A percentile compares a stretch with the other conserved stretches of the same genome.
These are phyloP conservation scores for Gallinago undulata DNA, from an alignment of 2,113 vertebrate genomes.

Conservation along the genomic window DNA sequence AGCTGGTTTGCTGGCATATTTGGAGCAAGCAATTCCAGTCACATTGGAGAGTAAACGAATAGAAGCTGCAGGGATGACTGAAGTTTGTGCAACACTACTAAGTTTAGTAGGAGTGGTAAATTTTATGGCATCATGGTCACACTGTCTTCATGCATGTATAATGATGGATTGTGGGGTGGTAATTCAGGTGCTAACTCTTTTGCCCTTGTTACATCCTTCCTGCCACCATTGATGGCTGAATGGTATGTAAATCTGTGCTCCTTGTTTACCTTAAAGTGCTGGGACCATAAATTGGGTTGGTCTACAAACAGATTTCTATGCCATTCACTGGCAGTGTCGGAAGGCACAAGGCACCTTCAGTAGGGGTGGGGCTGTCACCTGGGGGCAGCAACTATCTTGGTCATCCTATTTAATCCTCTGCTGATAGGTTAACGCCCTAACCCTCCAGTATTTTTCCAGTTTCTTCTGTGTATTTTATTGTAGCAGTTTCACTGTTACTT, in stretches of 20 bases:
- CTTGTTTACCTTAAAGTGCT: neutral
- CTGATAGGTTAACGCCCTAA: neutral
- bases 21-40: neutral
- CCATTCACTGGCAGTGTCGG: neutral
- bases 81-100: neutral
- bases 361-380: slow-evolving; percentile 2
- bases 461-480: neutral
- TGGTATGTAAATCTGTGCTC: neutral
- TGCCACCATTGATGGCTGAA: neutral
- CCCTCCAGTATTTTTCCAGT: slow-evolving; percentile 22
- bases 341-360: neutral
- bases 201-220: neutral
- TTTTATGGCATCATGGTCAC: neutral
- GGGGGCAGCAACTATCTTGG: neutral
- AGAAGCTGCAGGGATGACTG: neutral
- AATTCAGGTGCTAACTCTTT: neutral
- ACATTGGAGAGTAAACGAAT: neutral
- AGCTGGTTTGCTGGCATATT: neutral
- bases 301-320: neutral
- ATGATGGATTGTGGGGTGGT: neutral
- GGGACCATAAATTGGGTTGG: neutral
- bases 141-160: neutral
- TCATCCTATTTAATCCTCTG: slow-evolving; percentile 17
- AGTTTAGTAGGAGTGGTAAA: neutral
- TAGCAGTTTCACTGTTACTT: neutral